Base-by-base conservation (phyloP, 2,888 invertebrate species). In the Scelioninae gen. 1 region DNA sequence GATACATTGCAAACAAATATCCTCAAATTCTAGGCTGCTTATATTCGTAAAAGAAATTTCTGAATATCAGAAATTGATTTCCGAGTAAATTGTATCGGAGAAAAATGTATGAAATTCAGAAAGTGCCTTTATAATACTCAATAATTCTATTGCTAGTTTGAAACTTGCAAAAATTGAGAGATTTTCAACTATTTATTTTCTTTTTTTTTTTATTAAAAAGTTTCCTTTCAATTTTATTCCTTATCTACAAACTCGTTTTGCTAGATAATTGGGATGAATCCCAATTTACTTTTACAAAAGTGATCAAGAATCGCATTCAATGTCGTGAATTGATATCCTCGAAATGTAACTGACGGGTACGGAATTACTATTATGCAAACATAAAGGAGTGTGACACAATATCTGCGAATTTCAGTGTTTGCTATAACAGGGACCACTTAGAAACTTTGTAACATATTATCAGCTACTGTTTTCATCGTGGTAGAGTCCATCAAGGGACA, bases 371-470 rank as follows among this genome's bases (percentile, higher is more conserved):
- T 38, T 65, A 40, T 65, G 65, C 38, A 65, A 65, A 65, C 65
- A 65, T 51, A 65, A 65, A 51, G 49, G 49, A 49, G 45, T 49
- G 32, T 63, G 51, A 51, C 51, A 38, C 38, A 65, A 65, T 65
- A 51, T 65, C 15, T 51, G 23, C 40, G 38, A 38, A 65, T 34
- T 65, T 40, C 38, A 38, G n/a, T 40, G 23, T 43, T 53, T 13
- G 40, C 40, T 38, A 34, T 40, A 66, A 66, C 40, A 51, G 66
- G 51, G 53, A 66, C 32, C 53, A 66, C 66, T 66, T 66, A 66
- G 66, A 53, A 66, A 53, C 51, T 66, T 66, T 66, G 53, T 40
- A 29, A 40, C 38, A 34, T 51, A 66, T 66, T 66, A 66, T 66
- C 23, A 53, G 40, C 66, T 53, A 51, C 53, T 66, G 40, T 66